Conservation (phyloP, 1,140 invertebrate genomes). For the Drosophila ercepeae region DNA sequence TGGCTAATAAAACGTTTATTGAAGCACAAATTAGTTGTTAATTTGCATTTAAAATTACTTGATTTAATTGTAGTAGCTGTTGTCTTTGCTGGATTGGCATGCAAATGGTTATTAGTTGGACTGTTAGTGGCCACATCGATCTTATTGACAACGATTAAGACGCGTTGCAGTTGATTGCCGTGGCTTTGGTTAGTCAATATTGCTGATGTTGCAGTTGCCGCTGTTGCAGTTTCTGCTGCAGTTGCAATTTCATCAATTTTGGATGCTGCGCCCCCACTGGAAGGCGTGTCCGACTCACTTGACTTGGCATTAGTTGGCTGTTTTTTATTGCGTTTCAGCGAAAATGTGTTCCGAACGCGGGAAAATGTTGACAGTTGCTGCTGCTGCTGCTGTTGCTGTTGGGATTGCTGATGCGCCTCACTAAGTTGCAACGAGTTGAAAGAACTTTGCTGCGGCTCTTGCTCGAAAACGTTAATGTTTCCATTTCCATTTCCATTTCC, state of each 20-base stretch:
- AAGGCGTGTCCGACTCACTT: slow-evolving; percentile 64
- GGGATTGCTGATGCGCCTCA: slow-evolving; percentile 60
- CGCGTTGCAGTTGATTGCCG: slow-evolving; percentile 55
- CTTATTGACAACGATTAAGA: slow-evolving; percentile 73
- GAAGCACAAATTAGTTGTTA: slow-evolving; percentile 26
- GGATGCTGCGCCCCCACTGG: slow-evolving; percentile 24
- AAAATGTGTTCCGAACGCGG: slow-evolving; percentile 79
- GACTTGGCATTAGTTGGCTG: slow-evolving; percentile 54
- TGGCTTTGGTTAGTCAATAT: slow-evolving; percentile 30
- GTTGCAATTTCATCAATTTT: slow-evolving; percentile 25
- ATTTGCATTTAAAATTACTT: slow-evolving; percentile 61
- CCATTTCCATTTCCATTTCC: slow-evolving; percentile 30
- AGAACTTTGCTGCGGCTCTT: slow-evolving; percentile 69
- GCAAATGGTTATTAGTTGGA: slow-evolving; percentile 63
- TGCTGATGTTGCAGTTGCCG: slow-evolving; percentile 27
- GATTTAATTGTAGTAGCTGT: slow-evolving; percentile 36
- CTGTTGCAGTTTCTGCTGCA: slow-evolving; percentile 19
- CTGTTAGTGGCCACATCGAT: slow-evolving; percentile 60
- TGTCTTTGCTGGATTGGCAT: slow-evolving; percentile 43
- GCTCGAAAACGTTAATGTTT: slow-evolving; percentile 67
- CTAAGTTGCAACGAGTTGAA: slow-evolving; percentile 69
- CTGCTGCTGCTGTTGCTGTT: slow-evolving; percentile 36
- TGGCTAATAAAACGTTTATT: slow-evolving; percentile 6
- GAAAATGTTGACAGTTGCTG: slow-evolving; percentile 79
- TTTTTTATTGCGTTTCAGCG: slow-evolving; percentile 55